phyloP scores from a whole-genome alignment of 1,140 invertebrate genomes.

The Drosophila lacertosa region DNA sequence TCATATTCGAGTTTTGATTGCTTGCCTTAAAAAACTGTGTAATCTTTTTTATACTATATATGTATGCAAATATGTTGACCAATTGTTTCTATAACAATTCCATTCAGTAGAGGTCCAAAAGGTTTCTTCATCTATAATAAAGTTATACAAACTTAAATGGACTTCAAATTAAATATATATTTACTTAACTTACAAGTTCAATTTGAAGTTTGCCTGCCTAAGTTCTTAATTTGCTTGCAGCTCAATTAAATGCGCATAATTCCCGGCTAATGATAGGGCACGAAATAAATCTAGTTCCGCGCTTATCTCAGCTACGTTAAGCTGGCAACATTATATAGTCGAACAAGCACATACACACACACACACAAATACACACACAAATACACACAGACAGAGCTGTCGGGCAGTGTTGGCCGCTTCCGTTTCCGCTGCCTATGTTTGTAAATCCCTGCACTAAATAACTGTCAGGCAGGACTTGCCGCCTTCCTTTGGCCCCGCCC shows the following conservation, averaged over 20 bases:
- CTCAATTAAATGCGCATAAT: conserved; percentile 70
- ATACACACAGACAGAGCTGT: conserved; percentile 10
- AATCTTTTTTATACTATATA: not conserved
- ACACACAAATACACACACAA: conserved; percentile 6
- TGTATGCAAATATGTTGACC: too few relatives aligned
- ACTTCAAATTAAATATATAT: too few relatives aligned
- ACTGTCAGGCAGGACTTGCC: conserved; percentile 43
- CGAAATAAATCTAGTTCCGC: conserved; percentile 42
- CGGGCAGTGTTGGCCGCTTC: conserved; percentile 65
- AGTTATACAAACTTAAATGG: too few relatives aligned
- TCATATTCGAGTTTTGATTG: not conserved
- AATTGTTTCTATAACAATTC: too few relatives aligned
- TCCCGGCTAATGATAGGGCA: conserved; percentile 50
- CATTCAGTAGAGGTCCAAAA: too few relatives aligned
- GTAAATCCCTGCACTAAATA: conserved; percentile 76
- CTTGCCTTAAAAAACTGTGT: not conserved
- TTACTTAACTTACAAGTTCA: too few relatives aligned
- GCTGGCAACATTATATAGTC: conserved; percentile 68
- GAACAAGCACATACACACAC: conserved; percentile 33
- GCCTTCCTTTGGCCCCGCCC: not conserved
- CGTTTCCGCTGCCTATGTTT: conserved; percentile 65
- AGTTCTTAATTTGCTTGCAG: conserved; percentile 20
- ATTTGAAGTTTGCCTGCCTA: not conserved
- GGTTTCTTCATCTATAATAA: not conserved
- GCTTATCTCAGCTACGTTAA: conserved; percentile 63